Evolutionary conservation across 2,888 invertebrate genomes (phyloP).

Genomic region (Plebejus melissa): DNA sequence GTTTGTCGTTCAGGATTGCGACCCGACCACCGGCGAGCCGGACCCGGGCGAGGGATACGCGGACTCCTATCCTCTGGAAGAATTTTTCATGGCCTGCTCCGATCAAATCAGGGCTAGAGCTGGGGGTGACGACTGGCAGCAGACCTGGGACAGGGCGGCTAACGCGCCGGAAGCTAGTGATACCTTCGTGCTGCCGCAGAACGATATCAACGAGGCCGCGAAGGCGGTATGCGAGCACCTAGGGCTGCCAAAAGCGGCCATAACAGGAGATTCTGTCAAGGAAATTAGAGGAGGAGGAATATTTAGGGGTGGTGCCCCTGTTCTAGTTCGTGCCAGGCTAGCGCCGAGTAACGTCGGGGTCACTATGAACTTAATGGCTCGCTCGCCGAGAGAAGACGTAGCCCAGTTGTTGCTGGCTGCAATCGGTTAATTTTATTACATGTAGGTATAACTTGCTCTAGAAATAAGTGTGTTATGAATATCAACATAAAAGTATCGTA

Average conservation of each 20-base stretch:
- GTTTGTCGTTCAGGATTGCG: constrained; percentile 97
- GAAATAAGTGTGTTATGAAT: background rate
- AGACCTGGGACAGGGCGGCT: constrained; percentile 88
- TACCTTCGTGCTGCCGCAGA: constrained; percentile 90
- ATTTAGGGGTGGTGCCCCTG: constrained; percentile 94
- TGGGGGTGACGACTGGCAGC: constrained; percentile 68
- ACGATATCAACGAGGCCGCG: constrained; percentile 59
- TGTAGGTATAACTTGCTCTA: too few relatives aligned
- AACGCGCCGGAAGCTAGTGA: constrained; percentile 89
- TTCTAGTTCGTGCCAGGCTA: constrained; percentile 91
- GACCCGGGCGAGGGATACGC: constrained; percentile 98
- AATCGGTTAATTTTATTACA: constrained; percentile 81
- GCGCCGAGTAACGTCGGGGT: constrained; percentile 87
- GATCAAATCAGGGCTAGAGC: constrained; percentile 62
- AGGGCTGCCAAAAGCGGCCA: constrained; percentile 55
- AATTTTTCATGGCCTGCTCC: constrained; percentile 73
- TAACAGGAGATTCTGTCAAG: constrained; percentile 63
- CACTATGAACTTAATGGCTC: constrained; percentile 94
- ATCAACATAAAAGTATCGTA: background rate
- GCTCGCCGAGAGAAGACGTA: constrained; percentile 90
- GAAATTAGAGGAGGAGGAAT: constrained; percentile 81
- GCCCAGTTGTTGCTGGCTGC: constrained; percentile 92
- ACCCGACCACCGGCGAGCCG: constrained; percentile 94
- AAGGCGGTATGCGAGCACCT: constrained; percentile 65
- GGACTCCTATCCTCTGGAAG: constrained; percentile 97